Base-by-base conservation (phyloP, 2,888 invertebrate species). In the Tachina lurida region DNA sequence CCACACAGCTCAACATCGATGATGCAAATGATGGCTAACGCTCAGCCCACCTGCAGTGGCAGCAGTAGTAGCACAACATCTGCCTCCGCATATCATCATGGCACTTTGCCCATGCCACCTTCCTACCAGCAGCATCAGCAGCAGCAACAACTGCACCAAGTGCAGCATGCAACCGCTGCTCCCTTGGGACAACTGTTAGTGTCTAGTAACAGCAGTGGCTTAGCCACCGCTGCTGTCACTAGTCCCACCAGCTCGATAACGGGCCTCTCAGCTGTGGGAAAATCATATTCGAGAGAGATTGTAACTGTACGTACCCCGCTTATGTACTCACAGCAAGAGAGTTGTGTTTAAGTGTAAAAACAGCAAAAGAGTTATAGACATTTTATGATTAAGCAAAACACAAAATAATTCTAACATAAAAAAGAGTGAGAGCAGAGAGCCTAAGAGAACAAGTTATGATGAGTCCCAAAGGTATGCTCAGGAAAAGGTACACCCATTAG, bases 241-340 rank as follows among this genome's bases (percentile, higher is more conserved):
- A 92, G 92, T 87, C 92, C 92, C 79, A 91, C 92, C 84, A 91
- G 91, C 87, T 91, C 92, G 22, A 84, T 92, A 8, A 91, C 92
- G 3, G 92, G 92, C 13, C 91, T 92, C 10, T 92, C 92, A 58
- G 92, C 90, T 0, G 91, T 91, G 70, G 89, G 89, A 63, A 93
- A 93, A 89, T 93, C 93, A 78, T 93, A 93, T 87, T 93, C 93
- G 62, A 92, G 95, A 87, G 95, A 95, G 93, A 95, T 95, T 84
- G 95, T 95, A 75, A 95, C 95, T 43, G 95, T 95, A 73, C 93
- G 95, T 89, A 95, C 95, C 77, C 95, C 95, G 73, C 93, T 95
- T 77, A 95, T 95, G 94, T 95, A 95, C 86, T 95, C 94, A 90
- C 95, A 93, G 90, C 94, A 95, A 91, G 95, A 95, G 91, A 95